These are phyloP conservation scores for Pycnonotus jocosus DNA, from an alignment of 2,113 vertebrate genomes.

Conservation along the genomic window DNA sequence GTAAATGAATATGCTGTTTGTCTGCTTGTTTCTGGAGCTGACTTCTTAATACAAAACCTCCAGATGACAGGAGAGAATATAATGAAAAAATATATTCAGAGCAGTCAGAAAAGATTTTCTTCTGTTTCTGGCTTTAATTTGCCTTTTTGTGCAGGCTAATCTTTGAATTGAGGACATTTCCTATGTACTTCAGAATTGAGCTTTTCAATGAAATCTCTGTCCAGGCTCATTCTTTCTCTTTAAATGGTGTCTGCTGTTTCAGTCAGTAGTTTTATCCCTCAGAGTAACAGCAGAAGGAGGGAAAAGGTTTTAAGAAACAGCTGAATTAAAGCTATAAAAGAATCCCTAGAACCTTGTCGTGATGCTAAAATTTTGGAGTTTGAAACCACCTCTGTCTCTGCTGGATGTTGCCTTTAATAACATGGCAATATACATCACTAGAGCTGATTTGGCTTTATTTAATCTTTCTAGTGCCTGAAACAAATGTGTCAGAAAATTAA, in stretches of 20 bases:
- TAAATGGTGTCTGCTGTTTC: conserved; percentile 36
- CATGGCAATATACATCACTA: neutral
- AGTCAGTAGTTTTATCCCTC: conserved; percentile 12
- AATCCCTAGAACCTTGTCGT: neutral
- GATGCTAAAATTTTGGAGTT: conserved; percentile 20
- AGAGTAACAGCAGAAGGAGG: neutral
- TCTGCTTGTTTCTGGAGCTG: neutral
- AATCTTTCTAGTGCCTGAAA: conserved; percentile 13
- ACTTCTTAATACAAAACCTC: neutral
- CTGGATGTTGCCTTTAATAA: neutral
- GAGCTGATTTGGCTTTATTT: neutral
- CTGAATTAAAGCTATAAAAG: neutral
- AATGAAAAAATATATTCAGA: neutral
- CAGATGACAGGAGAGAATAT: neutral
- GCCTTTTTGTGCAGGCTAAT: neutral
- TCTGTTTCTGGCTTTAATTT: conserved; percentile 29
- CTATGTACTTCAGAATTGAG: neutral
- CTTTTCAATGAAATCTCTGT: conserved; percentile 46
- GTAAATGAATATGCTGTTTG: conserved; percentile 16
- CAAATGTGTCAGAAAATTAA: conserved; percentile 53
- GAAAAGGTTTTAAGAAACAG: neutral
- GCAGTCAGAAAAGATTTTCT: neutral
- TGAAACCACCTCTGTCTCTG: neutral
- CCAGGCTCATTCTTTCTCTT: conserved; percentile 28
- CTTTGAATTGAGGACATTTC: conserved; percentile 7